Evolutionary conservation across 2,888 invertebrate species (phyloP).

Genomic region (Syrista parreyssii): DNA sequence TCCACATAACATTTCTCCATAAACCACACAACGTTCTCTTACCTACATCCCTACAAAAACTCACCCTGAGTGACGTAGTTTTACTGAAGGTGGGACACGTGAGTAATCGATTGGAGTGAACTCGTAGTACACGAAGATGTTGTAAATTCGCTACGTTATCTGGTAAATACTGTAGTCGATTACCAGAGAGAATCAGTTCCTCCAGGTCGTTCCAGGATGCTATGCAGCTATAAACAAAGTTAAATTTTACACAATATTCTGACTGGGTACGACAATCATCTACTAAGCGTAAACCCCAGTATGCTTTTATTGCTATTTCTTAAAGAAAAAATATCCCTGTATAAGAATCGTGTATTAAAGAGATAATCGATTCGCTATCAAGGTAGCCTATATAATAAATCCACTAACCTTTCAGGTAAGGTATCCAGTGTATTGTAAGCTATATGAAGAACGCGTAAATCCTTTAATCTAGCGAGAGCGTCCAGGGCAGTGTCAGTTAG

Average conservation of each 20-base stretch:
- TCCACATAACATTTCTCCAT: background rate
- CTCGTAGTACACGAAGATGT: conserved; percentile 79
- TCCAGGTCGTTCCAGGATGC: conserved; percentile 83
- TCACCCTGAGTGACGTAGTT: conserved; percentile 76
- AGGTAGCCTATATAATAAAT: background rate
- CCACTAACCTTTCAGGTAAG: conserved; percentile 73
- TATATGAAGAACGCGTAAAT: conserved; percentile 78
- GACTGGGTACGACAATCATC: background rate
- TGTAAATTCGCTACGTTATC: conserved; percentile 79
- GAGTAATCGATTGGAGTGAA: conserved; percentile 84
- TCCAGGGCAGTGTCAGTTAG: conserved; percentile 77
- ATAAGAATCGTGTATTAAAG: background rate
- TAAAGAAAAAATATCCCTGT: background rate
- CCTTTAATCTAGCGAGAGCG: conserved; percentile 74
- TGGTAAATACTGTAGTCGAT: conserved; percentile 80
- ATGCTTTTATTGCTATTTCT: background rate
- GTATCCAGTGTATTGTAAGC: conserved; percentile 83
- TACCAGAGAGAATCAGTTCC: conserved; percentile 85
- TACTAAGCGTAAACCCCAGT: background rate
- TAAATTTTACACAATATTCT: background rate
- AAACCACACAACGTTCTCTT: background rate
- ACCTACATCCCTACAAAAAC: background rate
- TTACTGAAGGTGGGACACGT: conserved; percentile 82
- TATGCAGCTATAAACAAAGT: conserved; percentile 69
- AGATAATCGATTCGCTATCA: background rate